Percentiles rank a stretch among this genome's conserved stretches.
phyloP scores from a whole-genome alignment of 1,140 invertebrate species.

The Drosophila malerkotliana region DNA sequence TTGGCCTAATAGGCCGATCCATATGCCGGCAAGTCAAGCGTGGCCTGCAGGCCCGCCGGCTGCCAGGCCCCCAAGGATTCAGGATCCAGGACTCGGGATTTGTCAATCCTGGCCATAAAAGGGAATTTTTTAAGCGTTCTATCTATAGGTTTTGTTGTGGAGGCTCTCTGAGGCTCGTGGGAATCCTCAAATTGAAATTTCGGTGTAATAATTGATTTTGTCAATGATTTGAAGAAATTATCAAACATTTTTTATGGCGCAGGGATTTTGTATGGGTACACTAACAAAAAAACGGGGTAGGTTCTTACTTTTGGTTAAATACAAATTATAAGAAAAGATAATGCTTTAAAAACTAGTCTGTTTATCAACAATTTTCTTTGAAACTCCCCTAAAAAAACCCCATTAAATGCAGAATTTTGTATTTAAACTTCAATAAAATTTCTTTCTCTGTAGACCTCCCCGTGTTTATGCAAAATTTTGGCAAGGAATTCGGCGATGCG shows the following conservation, averaged over 20 bases:
- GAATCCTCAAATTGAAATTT: constrained; percentile 35
- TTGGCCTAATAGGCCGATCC: constrained; percentile 32
- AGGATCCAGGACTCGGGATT: constrained; percentile 20
- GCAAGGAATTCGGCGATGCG: constrained; percentile 27
- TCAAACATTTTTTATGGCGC: constrained; percentile 8
- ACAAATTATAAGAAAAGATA: too few species aligned
- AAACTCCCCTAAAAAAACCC: too few species aligned
- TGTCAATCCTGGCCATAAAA: constrained; percentile 28
- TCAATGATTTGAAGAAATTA: constrained; percentile 20
- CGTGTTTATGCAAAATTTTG: neutral
- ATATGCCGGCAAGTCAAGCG: constrained; percentile 42
- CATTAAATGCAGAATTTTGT: too few species aligned
- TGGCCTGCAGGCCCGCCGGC: neutral
- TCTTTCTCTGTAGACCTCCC: neutral
- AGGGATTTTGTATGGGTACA: neutral
- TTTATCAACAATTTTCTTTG: too few species aligned
- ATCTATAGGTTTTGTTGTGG: too few species aligned
- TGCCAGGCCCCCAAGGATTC: too few species aligned
- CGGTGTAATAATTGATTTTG: constrained; percentile 36
- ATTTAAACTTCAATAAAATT: neutral
- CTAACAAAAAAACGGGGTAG: neutral
- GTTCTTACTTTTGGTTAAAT: too few species aligned
- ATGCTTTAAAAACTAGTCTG: too few species aligned
- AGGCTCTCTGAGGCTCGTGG: neutral
- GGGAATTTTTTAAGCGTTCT: constrained; percentile 16